A percentile compares a stretch with the other conserved stretches of the same genome.
These are phyloP conservation scores for Imbricaverruca yamaguchii DNA, from an alignment of 2,888 invertebrate genomes.

Conservation along the genomic window DNA sequence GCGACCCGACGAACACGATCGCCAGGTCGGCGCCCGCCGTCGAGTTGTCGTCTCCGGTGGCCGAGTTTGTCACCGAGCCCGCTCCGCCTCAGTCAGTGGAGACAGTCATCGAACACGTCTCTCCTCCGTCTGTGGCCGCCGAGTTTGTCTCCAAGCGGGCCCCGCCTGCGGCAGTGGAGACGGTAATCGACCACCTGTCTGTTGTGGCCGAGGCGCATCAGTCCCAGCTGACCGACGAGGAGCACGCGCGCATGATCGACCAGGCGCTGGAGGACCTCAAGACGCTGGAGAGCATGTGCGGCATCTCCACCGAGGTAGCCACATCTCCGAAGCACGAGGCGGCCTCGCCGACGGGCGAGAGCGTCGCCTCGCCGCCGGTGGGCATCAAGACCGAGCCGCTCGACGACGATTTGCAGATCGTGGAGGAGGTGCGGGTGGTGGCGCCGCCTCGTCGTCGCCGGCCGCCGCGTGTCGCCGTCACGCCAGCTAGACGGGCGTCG, in stretches of 20 bases:
- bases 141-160: too few relatives aligned
- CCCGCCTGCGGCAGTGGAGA: too few relatives aligned
- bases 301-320: not conserved
- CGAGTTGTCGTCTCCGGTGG: not conserved
- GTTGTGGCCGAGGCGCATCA: too few relatives aligned
- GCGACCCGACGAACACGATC: not conserved
- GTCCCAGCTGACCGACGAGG: not conserved
- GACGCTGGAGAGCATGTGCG: constrained; percentile 1
- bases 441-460: not conserved
- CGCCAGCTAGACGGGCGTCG: not conserved
- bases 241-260: not conserved
- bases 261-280: constrained; percentile 11
- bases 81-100: not conserved
- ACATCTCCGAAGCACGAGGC: not conserved
- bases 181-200: too few relatives aligned
- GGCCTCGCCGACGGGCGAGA: not conserved
- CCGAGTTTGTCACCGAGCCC: not conserved
- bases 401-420: not conserved
- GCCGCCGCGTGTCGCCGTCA: not conserved
- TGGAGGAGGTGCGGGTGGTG: not conserved
- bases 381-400: not conserved
- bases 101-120: not conserved
- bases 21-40: not conserved
- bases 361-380: not conserved
- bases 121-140: too few relatives aligned